phyloP scores from a whole-genome alignment of 1,140 invertebrate genomes.

The Zelostemma sp. region DNA sequence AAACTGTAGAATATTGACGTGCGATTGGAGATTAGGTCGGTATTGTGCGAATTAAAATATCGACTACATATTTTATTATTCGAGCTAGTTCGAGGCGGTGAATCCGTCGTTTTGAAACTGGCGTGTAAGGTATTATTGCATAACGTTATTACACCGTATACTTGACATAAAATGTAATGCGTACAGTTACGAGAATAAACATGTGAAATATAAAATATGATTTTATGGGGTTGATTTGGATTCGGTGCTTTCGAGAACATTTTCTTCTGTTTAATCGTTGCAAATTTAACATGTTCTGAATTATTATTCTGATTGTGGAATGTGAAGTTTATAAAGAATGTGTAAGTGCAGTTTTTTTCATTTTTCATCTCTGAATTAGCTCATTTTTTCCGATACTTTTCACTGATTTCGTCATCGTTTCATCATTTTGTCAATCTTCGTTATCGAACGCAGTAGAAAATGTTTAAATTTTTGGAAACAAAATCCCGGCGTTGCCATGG shows the following conservation, averaged over 20 bases:
- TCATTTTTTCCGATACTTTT: too few relatives aligned
- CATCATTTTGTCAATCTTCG: too few relatives aligned
- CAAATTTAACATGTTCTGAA: background rate
- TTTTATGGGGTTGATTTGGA: background rate
- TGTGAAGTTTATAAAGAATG: too few relatives aligned
- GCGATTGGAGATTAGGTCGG: background rate
- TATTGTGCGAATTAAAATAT: slow-evolving; percentile 12
- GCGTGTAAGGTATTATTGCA: slow-evolving; percentile 17
- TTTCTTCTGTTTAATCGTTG: too few relatives aligned
- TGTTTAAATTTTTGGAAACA: background rate
- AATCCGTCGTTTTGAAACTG: slow-evolving; percentile 13
- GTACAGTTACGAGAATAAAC: slow-evolving; percentile 46
- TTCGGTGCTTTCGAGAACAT: background rate
- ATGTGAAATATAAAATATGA: slow-evolving; percentile 18
- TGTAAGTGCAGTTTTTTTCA: too few relatives aligned
- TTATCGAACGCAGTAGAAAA: background rate
- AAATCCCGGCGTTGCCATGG: background rate
- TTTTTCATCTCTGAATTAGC: too few relatives aligned
- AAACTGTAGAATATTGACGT: background rate
- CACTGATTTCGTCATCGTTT: too few relatives aligned
- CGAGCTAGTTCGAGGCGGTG: slow-evolving; percentile 11
- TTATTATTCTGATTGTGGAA: background rate
- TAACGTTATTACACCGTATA: slow-evolving; percentile 20
- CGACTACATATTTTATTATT: slow-evolving; percentile 31
- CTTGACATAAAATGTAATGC: slow-evolving; percentile 37